Evolutionary conservation across 2,113 vertebrate species (phyloP), one percentile per base, ranked within the genome.

Genomic region (Zootoca vivipara): DNA sequence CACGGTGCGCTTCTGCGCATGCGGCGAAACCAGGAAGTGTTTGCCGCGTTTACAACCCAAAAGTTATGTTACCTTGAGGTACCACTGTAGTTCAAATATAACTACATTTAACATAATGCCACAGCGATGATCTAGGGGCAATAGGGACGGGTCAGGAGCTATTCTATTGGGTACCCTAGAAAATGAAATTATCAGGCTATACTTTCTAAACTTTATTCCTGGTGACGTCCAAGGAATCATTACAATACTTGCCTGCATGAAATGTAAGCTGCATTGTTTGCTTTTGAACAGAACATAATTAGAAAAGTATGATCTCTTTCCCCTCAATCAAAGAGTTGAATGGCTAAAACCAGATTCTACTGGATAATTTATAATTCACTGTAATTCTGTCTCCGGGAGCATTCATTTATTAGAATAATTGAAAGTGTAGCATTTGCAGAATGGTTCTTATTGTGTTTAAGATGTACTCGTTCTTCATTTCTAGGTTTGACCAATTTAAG

Each of bases 211-310:
- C 12, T 70, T 56, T 64, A 52, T 67, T 87, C 6, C 42, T 9
- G n/a, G 40, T 83, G 73, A 67, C 56, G 38, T 88, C 82, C 38
- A 62, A n/a, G 4, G 77, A n/a, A 69, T 86, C 77, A 35, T 81
- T 88, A 38, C 1, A 30, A 12, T 15, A n/a, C 33, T 0, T 16
- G 8, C 2, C 0, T 24, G 4, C 6, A n/a, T 82, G 7, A 89
- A 79, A 83, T 88, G n/a, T 64, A 16, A 88, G 65, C 67, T 52
- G n/a, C 30, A 6, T 8, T n/a, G 88, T 28, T 86, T 82, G 26
- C 81, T 56, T 89, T 85, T 65, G 80, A 85, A 58, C 58, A 75
- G 42, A 89, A 62, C 33, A 30, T 35, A 79, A 8, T 78, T 82
- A 40, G 2, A 74, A 80, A 73, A 2, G 15, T 65, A 83, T 85